Conservation (phyloP, 2,888 invertebrate species). For the Cryptus viduatorius region DNA sequence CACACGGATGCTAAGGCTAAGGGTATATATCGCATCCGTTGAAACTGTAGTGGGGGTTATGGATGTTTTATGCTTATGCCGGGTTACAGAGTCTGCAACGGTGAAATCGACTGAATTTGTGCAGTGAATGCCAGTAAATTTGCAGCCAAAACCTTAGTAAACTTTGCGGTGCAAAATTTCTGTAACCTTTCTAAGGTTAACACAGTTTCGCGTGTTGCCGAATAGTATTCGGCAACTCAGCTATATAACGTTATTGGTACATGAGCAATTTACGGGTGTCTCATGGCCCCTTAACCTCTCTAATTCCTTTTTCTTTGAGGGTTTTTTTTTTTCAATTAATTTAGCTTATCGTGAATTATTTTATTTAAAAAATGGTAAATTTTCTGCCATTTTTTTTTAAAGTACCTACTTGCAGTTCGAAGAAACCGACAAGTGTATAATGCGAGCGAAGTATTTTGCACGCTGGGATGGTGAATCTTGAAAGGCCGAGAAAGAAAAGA, state of each 20-base stretch:
- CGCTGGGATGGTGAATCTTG: conserved; percentile 5
- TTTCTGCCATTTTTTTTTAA: background rate
- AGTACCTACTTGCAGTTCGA: background rate
- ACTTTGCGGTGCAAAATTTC: background rate
- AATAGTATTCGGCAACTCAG: background rate
- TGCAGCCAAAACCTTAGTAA: background rate
- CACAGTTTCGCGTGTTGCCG: background rate
- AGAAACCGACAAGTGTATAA: background rate
- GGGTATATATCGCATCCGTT: too few species aligned
- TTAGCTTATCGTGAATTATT: too few species aligned
- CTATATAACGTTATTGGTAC: too few species aligned
- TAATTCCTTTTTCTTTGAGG: too few species aligned
- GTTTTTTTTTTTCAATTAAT: too few species aligned
- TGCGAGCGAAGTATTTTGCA: background rate
- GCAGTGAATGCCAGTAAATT: background rate
- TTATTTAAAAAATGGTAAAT: background rate
- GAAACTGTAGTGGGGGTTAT: background rate
- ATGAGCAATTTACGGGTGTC: too few species aligned
- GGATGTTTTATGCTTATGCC: conserved; percentile 3
- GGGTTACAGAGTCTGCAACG: background rate
- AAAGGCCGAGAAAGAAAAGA: background rate
- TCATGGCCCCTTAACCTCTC: too few species aligned
- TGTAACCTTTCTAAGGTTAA: background rate
- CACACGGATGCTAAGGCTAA: background rate
- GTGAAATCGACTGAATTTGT: conserved; percentile 3